phyloP scores from a whole-genome alignment of 2,113 vertebrate genomes.

The Seriola aureovittata region DNA sequence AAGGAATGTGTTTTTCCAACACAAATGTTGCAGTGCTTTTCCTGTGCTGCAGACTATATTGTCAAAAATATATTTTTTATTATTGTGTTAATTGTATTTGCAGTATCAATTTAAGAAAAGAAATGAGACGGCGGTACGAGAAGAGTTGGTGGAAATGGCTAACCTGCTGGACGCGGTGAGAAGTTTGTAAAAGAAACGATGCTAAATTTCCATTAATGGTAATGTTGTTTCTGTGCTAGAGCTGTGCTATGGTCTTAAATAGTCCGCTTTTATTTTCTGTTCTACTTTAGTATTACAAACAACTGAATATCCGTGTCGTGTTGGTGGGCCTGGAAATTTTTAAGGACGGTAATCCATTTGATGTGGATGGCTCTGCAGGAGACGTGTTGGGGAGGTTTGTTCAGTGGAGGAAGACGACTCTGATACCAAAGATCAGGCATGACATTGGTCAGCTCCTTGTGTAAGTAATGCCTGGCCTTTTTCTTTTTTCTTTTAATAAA shows the following conservation, averaged over 20 bases:
- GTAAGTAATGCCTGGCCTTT: slow-evolving; percentile 69
- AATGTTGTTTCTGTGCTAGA: neutral
- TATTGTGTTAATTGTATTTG: slow-evolving; percentile 27
- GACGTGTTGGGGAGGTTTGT: slow-evolving; percentile 85
- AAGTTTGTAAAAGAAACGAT: neutral
- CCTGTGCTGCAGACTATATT: neutral
- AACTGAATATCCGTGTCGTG: slow-evolving; percentile 88
- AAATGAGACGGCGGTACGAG: slow-evolving; percentile 78
- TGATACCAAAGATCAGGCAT: slow-evolving; percentile 75
- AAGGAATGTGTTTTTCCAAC: neutral
- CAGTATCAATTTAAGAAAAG: slow-evolving; percentile 82
- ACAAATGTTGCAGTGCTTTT: slow-evolving; percentile 1
- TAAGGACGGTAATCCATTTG: slow-evolving; percentile 82
- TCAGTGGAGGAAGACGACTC: slow-evolving; percentile 80
- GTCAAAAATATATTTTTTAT: neutral
- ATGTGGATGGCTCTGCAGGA: slow-evolving; percentile 77
- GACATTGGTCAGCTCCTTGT: slow-evolving; percentile 88
- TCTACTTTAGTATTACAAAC: slow-evolving; percentile 84
- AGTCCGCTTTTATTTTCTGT: neutral
- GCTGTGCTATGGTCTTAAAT: neutral
- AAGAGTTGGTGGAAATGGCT: slow-evolving; percentile 86
- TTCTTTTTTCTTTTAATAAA: accelerated
- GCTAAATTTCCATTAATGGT: neutral
- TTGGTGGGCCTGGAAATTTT: slow-evolving; percentile 89
- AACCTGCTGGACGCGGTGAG: slow-evolving; percentile 91